Evolutionary conservation across 2,113 vertebrate species (phyloP).

Genomic region (Daphoenositta chrysoptera): DNA sequence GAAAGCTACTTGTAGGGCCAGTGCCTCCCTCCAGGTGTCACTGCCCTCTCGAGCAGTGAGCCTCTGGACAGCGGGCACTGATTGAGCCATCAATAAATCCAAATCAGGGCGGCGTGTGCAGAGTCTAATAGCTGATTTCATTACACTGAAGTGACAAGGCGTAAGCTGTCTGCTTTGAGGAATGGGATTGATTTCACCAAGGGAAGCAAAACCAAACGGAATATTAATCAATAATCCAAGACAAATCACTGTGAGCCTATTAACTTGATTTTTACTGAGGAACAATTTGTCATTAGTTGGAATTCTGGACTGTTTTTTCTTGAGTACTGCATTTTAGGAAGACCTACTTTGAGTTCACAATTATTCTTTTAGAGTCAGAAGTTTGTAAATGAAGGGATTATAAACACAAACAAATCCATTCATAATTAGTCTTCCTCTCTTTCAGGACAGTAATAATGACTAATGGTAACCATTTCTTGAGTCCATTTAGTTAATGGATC

Average conservation of each 20-base stretch:
- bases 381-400: not conserved
- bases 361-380: conserved; percentile 5
- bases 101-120: not conserved
- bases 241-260: conserved; percentile 14
- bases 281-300: conserved; percentile 8
- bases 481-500: conserved; percentile 52
- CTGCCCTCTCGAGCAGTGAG: not conserved
- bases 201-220: conserved; percentile 20
- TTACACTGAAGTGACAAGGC: not conserved
- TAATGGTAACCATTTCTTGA: not conserved
- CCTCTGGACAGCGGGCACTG: not conserved
- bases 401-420: conserved; percentile 9
- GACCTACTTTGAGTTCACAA: not conserved
- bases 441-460: conserved; percentile 23
- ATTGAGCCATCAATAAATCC: not conserved
- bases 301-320: not conserved
- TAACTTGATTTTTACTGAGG: conserved; percentile 20
- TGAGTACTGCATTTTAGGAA: not conserved
- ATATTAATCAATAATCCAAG: conserved; percentile 39
- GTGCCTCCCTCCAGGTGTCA: not conserved
- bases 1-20: not conserved
- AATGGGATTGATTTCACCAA: conserved; percentile 35
- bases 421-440: not conserved
- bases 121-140: not conserved
- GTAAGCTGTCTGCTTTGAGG: not conserved